These are phyloP conservation scores for Platygyra sinensis DNA, from an alignment of 64 coral and sea anemone genomes.

Conservation along the genomic window DNA sequence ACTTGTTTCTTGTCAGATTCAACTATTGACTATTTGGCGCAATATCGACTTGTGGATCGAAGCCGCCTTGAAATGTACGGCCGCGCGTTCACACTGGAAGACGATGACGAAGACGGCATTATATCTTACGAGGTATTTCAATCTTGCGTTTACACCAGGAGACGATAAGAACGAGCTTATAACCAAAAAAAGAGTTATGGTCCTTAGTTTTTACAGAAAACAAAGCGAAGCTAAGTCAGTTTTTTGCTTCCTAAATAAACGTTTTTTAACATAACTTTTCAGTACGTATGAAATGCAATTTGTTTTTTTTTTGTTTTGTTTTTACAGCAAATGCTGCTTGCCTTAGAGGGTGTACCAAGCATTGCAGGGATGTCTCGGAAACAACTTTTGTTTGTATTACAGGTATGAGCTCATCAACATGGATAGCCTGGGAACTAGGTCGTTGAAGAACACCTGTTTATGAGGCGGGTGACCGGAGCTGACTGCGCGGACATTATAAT, in stretches of 20 bases:
- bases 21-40: slow-evolving; percentile 80
- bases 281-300: too few relatives aligned
- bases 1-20: slow-evolving; percentile 48
- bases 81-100: slow-evolving; percentile 78
- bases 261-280: too few relatives aligned
- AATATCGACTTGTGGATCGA: slow-evolving; percentile 85
- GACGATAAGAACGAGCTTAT: background rate
- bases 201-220: too few relatives aligned
- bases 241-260: too few relatives aligned
- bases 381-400: slow-evolving; percentile 75
- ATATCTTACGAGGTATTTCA: slow-evolving; percentile 69
- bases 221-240: too few relatives aligned
- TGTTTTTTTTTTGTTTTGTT: background rate
- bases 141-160: background rate
- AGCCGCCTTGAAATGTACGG: slow-evolving; percentile 80
- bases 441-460: background rate
- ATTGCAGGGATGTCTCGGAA: slow-evolving; percentile 83
- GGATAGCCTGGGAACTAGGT: background rate
- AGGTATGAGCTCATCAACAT: slow-evolving; percentile 40
- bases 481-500: too few relatives aligned
- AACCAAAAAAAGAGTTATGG: too few relatives aligned
- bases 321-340: slow-evolving; percentile 78
- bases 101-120: slow-evolving; percentile 77
- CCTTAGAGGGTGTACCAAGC: slow-evolving; percentile 80
- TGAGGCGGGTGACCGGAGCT: too few relatives aligned